Conservation (phyloP, 1,140 invertebrate genomes). For the Panagrolaimus sp. region DNA sequence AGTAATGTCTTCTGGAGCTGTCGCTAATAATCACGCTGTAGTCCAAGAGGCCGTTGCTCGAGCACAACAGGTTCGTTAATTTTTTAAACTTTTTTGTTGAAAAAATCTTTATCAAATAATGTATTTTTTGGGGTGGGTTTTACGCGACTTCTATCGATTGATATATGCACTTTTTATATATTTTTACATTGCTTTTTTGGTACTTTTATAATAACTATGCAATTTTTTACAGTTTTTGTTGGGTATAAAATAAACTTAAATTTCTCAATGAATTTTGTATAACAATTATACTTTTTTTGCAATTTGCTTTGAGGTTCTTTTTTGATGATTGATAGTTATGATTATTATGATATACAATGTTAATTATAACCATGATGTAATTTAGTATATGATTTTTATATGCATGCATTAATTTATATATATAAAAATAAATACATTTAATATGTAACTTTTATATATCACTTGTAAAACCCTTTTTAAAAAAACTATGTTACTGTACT, state of each 20-base stretch:
- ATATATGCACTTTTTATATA: too few relatives aligned
- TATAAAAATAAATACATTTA: constrained; percentile 17
- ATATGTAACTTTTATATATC: background rate
- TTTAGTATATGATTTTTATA: background rate
- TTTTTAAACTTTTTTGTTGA: background rate
- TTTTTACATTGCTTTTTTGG: too few relatives aligned
- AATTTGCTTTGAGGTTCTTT: background rate
- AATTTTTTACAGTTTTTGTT: too few relatives aligned
- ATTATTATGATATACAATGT: background rate
- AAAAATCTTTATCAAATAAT: too few relatives aligned
- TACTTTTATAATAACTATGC: too few relatives aligned
- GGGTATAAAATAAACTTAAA: too few relatives aligned
- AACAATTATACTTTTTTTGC: too few relatives aligned
- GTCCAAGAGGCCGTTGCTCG: constrained; percentile 15
- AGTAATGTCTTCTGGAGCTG: constrained; percentile 18
- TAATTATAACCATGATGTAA: background rate
- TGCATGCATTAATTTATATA: background rate
- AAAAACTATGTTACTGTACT: background rate
- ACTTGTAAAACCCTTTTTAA: background rate
- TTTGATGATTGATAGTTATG: constrained; percentile 4
- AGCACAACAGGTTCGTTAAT: constrained; percentile 4
- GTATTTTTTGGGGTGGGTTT: too few relatives aligned
- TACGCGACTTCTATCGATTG: too few relatives aligned
- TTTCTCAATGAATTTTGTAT: too few relatives aligned
- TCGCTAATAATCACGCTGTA: constrained; percentile 14